Evolutionary conservation across 2,888 invertebrate species (phyloP), one percentile per base, ranked within the genome.

Genomic region (Himalopsyche kuldschensis): DNA sequence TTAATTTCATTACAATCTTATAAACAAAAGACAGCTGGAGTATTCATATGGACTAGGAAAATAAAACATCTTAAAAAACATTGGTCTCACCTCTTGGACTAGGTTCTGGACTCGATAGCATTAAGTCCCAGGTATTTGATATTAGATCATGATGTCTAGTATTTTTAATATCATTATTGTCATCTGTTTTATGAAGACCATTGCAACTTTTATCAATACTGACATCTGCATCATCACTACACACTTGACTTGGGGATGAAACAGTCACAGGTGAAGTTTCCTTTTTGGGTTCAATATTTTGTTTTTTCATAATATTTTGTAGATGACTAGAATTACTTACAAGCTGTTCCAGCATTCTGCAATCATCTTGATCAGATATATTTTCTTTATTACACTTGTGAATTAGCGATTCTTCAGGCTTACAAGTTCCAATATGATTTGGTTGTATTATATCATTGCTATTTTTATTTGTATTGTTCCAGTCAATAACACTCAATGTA

Each of bases 61-160:
- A 15, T 1, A 15, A 41, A 15, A 3, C 15, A 15, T 3, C 15
- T 15, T 41, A 15, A 41, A 41, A 20, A 55, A 55, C 55, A 55
- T 20, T 55, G 1, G 2, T 55, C 24, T 55, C 15, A 84, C 84
- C 84, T 80, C 82, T 20, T 10, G 84, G 84, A 48, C 84, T 84
- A 27, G 63, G 78, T 4, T 84, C 84, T 17, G 84, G 84, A 46
- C 84, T 84, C 17, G 84, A 78, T 3, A 82, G 80, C 15, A 80
- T 77, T 8, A 78, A 41, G 48, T 84, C 84, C 83, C 83, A 83
- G 8, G 80, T 46, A 31, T 35, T 55, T 8, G 77, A 24, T 75
- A 81, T 55, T 27, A 78, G 31, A n/a, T 84, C 81, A 31, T 47
- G 30, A 78, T 24, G 24, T 78, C 55, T 3, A 55, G n/a, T 55